A percentile compares a stretch with the other conserved stretches of the same genome.
Evolutionary conservation across 1,140 invertebrate genomes (phyloP).

Genomic region (Heliconius nattereri): DNA sequence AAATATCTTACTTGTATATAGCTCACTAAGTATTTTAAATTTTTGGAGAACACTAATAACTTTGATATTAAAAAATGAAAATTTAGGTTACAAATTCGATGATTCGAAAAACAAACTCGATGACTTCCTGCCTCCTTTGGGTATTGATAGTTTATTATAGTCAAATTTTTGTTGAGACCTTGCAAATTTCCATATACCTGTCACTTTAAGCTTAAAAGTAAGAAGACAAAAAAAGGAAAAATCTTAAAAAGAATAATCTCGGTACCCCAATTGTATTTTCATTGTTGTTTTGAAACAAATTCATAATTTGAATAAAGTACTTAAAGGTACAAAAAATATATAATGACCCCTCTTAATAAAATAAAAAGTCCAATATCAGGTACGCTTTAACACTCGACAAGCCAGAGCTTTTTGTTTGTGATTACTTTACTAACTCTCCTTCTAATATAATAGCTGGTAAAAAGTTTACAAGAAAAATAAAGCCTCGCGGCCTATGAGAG

Average conservation of each 20-base stretch:
- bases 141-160: no score
- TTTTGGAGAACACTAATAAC: no score
- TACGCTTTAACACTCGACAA: conserved; percentile 6
- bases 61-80: no score
- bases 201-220: background rate
- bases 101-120: no score
- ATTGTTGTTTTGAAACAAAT: background rate
- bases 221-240: background rate
- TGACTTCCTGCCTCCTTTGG: no score
- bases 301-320: conserved; percentile 8
- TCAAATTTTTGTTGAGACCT: no score
- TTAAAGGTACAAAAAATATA: background rate
- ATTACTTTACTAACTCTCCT: conserved; percentile 15
- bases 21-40: no score
- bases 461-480: conserved; percentile 10
- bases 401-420: conserved; percentile 14
- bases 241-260: background rate
- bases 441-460: conserved; percentile 13
- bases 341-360: background rate
- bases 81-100: no score
- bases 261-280: background rate
- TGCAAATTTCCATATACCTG: no score
- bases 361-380: background rate
- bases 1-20: no score
- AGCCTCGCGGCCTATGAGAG: conserved; percentile 19